phyloP scores from a whole-genome alignment of 2,797 vertebrate species.

The Eulemur albifrons region DNA sequence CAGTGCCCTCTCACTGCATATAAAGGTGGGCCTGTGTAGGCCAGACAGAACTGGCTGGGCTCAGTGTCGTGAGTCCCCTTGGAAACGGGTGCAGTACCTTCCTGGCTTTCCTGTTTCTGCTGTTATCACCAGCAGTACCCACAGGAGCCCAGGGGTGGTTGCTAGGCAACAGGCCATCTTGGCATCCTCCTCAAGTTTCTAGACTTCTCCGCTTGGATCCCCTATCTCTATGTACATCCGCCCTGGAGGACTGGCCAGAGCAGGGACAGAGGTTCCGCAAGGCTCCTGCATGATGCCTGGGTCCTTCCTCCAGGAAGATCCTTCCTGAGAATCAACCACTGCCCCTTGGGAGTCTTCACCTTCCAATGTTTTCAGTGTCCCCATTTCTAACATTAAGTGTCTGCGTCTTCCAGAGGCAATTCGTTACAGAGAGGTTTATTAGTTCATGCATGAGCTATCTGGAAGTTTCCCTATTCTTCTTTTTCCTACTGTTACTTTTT shows the following conservation, averaged over 20 bases:
- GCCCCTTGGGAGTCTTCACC: background rate
- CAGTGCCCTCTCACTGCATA: background rate
- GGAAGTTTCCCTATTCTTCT: background rate
- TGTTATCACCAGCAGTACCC: background rate
- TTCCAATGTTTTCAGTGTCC: background rate
- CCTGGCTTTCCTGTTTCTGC: background rate
- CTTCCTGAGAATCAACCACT: background rate
- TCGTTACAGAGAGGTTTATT: background rate
- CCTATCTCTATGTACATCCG: background rate
- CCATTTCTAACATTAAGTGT: background rate
- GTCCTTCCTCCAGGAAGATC: background rate
- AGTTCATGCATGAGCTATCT: background rate
- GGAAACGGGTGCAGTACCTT: background rate
- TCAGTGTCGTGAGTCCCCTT: background rate
- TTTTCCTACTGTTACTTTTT: background rate
- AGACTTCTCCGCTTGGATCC: background rate
- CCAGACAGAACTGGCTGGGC: background rate
- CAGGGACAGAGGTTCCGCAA: background rate
- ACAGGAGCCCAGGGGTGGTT: background rate
- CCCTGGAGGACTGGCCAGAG: background rate
- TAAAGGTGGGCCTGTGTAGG: background rate
- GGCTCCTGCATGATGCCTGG: background rate
- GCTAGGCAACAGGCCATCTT: slow-evolving; percentile 29
- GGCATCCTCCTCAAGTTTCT: background rate
- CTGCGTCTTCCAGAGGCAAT: background rate